Evolutionary conservation across 2,797 vertebrate genomes (phyloP).

Genomic region (Poecilia wingei): DNA sequence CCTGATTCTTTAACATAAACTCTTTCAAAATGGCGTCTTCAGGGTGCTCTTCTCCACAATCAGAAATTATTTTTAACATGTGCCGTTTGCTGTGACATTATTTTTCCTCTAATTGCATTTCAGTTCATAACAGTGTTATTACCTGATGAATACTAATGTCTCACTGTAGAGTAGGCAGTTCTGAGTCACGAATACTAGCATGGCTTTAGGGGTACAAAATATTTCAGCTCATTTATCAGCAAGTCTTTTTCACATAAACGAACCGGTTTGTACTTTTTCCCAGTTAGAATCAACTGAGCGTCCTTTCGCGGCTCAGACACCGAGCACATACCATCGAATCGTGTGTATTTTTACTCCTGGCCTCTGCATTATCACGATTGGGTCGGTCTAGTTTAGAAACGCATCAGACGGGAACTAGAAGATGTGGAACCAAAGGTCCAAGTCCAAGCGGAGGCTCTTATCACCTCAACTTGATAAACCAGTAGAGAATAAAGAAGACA

Average conservation of each 20-base stretch:
- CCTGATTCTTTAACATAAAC: conserved; percentile 10
- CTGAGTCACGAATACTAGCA: conserved; percentile 6
- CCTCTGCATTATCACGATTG: conserved; percentile 8
- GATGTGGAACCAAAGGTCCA: neutral
- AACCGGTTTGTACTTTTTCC: neutral
- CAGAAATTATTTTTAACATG: conserved; percentile 10
- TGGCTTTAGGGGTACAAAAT: neutral
- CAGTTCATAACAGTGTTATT: neutral
- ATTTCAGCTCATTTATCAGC: conserved; percentile 5
- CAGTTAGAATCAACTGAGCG: neutral
- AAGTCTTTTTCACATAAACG: conserved; percentile 4
- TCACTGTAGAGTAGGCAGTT: neutral
- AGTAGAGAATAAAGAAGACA: conserved; percentile 95
- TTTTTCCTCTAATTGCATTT: neutral
- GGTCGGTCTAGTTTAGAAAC: conserved; percentile 21
- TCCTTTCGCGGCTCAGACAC: neutral
- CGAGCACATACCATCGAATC: conserved; percentile 4
- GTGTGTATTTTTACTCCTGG: conserved; percentile 4
- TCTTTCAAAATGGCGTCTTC: neutral
- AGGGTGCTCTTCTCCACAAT: neutral
- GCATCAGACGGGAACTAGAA: conserved; percentile 10
- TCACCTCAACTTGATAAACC: conserved; percentile 90
- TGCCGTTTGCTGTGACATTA: neutral
- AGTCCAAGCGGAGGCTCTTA: conserved; percentile 24
- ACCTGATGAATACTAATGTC: neutral